Conservation (phyloP, 2,113 vertebrate species). For the Hemichromis elongatus region DNA sequence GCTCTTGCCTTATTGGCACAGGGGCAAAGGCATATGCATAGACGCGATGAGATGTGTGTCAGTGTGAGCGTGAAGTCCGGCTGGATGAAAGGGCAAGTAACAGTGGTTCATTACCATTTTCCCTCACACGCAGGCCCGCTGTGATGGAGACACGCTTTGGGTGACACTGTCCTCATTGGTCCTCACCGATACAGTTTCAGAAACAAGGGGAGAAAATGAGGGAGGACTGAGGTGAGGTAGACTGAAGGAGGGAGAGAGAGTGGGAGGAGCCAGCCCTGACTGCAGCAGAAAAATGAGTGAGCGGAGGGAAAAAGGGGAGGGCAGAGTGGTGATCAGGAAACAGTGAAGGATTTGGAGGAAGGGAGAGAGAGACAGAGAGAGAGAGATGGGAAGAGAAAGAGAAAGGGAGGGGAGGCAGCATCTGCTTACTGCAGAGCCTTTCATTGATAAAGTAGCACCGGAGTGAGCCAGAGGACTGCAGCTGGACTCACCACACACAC, state of each 20-base stretch:
- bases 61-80: background rate
- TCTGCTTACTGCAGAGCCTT: constrained; percentile 62
- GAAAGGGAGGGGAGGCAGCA: constrained; percentile 16
- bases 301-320: constrained; percentile 16
- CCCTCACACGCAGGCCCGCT: background rate
- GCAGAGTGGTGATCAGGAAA: constrained; percentile 23
- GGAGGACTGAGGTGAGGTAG: background rate
- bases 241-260: background rate
- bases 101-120: background rate
- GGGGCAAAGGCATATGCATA: background rate
- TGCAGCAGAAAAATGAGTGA: constrained; percentile 50
- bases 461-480: constrained; percentile 33
- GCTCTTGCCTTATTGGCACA: background rate
- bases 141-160: background rate
- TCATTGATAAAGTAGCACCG: constrained; percentile 72
- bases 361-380: background rate
- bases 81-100: background rate
- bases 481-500: constrained; percentile 37
- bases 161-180: constrained; percentile 5
- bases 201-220: background rate
- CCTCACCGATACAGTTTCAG: background rate
- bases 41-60: background rate
- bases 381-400: constrained; percentile 9
- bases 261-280: constrained; percentile 20
- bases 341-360: constrained; percentile 3